Base-by-base conservation (phyloP, 2,797 vertebrate species). In the Ambastaia sidthimunki region DNA sequence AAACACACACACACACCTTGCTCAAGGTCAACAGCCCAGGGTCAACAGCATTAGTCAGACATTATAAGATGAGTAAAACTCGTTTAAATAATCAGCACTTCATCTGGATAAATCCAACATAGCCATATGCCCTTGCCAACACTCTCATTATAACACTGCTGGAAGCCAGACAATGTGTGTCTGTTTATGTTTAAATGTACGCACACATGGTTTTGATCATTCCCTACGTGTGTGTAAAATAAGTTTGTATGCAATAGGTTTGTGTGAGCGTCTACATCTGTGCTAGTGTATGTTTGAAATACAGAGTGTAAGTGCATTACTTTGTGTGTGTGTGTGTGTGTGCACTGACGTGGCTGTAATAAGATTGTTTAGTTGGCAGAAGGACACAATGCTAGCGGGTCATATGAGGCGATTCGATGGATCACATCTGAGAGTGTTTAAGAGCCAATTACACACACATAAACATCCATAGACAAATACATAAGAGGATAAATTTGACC, bases 91-190 rank as follows among this genome's bases (percentile, higher is more conserved):
- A 85, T 85, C 78, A 71, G 59, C 60, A 80, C 79, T 66, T 80
- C 60, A 71, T 87, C 78, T 80, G 72, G 66, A 79, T 86, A 52
- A 77, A 74, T 73, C 63, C 54, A 85, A 78, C 84, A 65, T 68
- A 66, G 62, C 76, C 60, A 65, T 81, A 80, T 85, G 80, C 78
- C 82, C 78, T 62, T 34, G 73, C 73, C 62, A 59, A 67, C 44
- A 54, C 75, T 71, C 82, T 88, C 87, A 86, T 88, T 88, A 88
- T 86, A 87, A 85, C 86, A 82, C 65, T 52, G 82, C 85, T 84
- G 80, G 68, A 19, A 77, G 85, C 82, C 68, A 82, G 23, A 44
- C 47, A 54, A 65, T 71, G 44, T 76, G 67, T 34, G 59, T 44
- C 47, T 37, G 62, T 21, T 41, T 18, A 41, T 54, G 44, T 18